Conservation (phyloP, 2,888 invertebrate genomes). For the Troides oblongomaculatus region DNA sequence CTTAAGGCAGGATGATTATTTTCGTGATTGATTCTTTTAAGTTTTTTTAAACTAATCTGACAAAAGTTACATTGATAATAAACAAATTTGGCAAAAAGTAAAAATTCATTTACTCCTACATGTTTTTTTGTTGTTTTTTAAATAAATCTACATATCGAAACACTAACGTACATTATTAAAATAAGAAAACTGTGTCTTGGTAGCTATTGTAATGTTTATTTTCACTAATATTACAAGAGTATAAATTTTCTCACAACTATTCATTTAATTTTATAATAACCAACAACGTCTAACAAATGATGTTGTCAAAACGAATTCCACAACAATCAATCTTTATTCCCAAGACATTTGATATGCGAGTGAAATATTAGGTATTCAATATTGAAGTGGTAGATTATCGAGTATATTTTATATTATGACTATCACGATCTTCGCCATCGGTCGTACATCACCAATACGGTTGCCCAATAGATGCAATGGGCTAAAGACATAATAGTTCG, state of each 20-base stretch:
- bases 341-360: constrained; percentile 13
- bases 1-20: too few species aligned
- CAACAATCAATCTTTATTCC: constrained; percentile 18
- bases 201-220: too few species aligned
- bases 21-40: too few species aligned
- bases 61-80: too few species aligned
- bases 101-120: too few species aligned
- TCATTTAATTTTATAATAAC: constrained; percentile 7
- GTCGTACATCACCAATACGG: constrained; percentile 15
- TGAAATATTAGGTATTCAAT: constrained; percentile 20
- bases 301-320: constrained; percentile 8
- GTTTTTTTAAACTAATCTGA: too few species aligned
- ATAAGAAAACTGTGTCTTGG: too few species aligned
- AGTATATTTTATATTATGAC: constrained; percentile 17
- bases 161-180: too few species aligned
- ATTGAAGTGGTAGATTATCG: constrained; percentile 6
- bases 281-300: constrained; percentile 1
- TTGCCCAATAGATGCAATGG: constrained; percentile 9
- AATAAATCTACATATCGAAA: too few species aligned
- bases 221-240: too few species aligned
- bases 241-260: neutral
- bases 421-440: constrained; percentile 14
- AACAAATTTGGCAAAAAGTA: too few species aligned
- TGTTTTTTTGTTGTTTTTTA: too few species aligned
- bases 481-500: constrained; percentile 16